Percentiles rank a stretch among this genome's conserved stretches.
Evolutionary conservation across 92 coral and sea anemone species (phyloP).

Genomic region (Paragorgia papillata): DNA sequence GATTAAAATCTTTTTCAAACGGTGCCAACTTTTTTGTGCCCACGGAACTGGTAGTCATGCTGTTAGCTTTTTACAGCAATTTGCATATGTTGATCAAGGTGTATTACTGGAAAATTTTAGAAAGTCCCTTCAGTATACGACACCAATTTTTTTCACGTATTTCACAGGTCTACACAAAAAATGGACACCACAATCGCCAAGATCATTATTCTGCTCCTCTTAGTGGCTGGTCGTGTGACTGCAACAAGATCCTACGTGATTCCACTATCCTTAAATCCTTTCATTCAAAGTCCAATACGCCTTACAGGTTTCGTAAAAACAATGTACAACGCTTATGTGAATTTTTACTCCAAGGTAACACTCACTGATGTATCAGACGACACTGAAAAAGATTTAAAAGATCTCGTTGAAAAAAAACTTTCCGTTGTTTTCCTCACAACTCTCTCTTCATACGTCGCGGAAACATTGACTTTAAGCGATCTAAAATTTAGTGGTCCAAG

Average conservation of each 20-base stretch:
- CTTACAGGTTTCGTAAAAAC: background rate
- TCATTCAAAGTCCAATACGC: constrained; percentile 26
- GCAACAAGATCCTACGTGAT: constrained; percentile 5
- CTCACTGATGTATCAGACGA: constrained; percentile 11
- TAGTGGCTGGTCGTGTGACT: background rate
- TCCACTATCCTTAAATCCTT: constrained; percentile 18
- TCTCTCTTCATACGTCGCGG: constrained; percentile 3
- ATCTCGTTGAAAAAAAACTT: background rate
- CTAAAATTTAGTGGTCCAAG: background rate
- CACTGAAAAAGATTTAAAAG: constrained; percentile 3
- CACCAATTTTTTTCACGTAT: no score
- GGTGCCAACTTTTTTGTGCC: no score
- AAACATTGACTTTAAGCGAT: background rate
- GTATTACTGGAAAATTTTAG: no score
- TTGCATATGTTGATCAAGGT: no score
- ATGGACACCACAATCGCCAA: background rate
- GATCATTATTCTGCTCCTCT: background rate
- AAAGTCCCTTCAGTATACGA: no score
- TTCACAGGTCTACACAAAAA: no score
- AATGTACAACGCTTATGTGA: background rate
- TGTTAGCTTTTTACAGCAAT: no score
- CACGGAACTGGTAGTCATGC: no score
- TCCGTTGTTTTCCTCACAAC: constrained; percentile 5
- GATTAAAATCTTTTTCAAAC: no score
- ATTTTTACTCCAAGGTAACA: constrained; percentile 23